Evolutionary conservation across 1,140 invertebrate species (phyloP).

Genomic region (Bombus soroeensis): DNA sequence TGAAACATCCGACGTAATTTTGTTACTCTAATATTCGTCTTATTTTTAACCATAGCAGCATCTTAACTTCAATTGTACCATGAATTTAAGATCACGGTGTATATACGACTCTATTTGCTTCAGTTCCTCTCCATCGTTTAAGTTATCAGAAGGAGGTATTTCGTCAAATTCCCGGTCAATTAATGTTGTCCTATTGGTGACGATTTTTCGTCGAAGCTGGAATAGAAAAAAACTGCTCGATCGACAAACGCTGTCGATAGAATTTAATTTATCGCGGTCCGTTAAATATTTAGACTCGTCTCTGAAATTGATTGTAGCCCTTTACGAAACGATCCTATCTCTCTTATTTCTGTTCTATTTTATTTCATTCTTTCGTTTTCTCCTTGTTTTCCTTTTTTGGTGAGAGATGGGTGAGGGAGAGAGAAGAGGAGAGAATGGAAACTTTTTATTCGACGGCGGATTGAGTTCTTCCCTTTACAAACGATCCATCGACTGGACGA

Average conservation of each 20-base stretch:
- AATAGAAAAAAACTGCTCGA: background rate
- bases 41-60: background rate
- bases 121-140: background rate
- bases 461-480: background rate
- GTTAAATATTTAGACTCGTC: conserved; percentile 38
- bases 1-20: too few species aligned
- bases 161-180: conserved; percentile 7
- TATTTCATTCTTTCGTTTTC: background rate
- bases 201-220: background rate
- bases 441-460: background rate
- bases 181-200: background rate
- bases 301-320: conserved; percentile 1
- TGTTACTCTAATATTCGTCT: background rate
- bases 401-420: background rate
- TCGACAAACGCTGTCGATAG: background rate
- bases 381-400: background rate
- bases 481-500: background rate
- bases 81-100: background rate
- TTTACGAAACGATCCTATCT: background rate
- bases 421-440: too few species aligned
- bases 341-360: background rate
- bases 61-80: background rate
- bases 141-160: background rate
- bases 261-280: conserved; percentile 21
- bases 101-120: background rate